Evolutionary conservation across 1,140 invertebrate species (phyloP), one percentile per base, ranked within the genome.

Genomic region (Pachyrhynchus sulphureomaculatus): DNA sequence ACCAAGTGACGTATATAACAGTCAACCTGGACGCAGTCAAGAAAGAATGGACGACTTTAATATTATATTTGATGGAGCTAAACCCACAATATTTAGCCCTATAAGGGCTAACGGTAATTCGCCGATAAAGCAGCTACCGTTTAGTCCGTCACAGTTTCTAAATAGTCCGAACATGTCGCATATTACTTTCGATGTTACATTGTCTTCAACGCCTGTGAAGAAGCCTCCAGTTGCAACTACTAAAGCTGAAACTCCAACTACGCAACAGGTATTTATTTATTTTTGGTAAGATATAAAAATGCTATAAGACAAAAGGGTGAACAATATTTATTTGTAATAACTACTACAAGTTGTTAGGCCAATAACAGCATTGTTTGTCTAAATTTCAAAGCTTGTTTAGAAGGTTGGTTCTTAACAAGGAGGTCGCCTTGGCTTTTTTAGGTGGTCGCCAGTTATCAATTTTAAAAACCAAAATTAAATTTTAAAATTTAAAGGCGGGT

Each of bases 141-240:
- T 95, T 77, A 93, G 91, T 72, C 92, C 92, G 0, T 93, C 91
- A 21, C 90, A 91, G 80, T 94, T 94, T 76, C 78, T 95, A 2
- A 94, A 92, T 74, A 92, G 88, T 64, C 84, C 88, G 0, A 76
- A 74, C 1, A 57, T 80, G 3, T 83, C 88, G 0, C 76, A 75
- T 4, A 52, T 80, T 1, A 78, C 80, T 5, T 84, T 86, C 65
- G 81, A 79, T 57, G 75, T 77, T 5, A 73, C 69, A 5, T 37
- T 76, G n/a, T 74, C 81, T 1, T 80, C 82, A 0, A 84, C 83
- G 0, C 83, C 83, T 0, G 68, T 82, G 3, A 76, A 79, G 55
- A 60, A 62, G 33, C 12, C 55, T 32, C 20, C 21, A 9, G 32
- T 62, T 17, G 56, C 54, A 20, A 47, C 48, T 4, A 39, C 62